Evolutionary conservation across 2,888 invertebrate species (phyloP).

Genomic region (Synergus gifuensis): DNA sequence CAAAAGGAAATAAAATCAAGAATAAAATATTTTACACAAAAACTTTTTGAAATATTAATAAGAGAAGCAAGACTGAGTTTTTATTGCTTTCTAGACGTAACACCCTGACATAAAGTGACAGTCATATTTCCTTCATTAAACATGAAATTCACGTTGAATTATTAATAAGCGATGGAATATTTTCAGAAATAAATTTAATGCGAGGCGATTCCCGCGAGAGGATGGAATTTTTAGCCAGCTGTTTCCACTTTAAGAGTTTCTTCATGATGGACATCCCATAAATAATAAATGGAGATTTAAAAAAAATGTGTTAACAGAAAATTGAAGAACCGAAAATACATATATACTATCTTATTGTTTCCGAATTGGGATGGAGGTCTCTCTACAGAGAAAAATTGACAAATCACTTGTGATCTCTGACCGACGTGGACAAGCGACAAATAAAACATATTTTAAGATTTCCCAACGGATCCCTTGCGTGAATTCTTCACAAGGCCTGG

Average conservation of each 20-base stretch:
- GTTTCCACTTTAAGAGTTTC: constrained; percentile 4
- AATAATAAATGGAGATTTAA: background rate
- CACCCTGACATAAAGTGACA: constrained; percentile 30
- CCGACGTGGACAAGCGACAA: constrained; percentile 59
- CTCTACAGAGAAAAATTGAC: background rate
- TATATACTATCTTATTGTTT: constrained; percentile 45
- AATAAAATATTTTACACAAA: background rate
- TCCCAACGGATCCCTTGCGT: constrained; percentile 68
- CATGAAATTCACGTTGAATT: constrained; percentile 37
- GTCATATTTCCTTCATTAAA: constrained; percentile 38
- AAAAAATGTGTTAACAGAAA: background rate
- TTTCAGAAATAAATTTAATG: constrained; percentile 38
- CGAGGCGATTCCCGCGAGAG: constrained; percentile 3
- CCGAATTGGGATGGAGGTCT: background rate
- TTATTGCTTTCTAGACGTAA: constrained; percentile 17
- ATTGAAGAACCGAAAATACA: background rate
- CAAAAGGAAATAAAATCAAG: background rate
- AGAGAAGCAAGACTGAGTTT: constrained; percentile 17
- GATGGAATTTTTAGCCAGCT: constrained; percentile 9
- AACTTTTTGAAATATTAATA: constrained; percentile 24
- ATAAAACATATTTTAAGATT: constrained; percentile 76
- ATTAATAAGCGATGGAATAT: constrained; percentile 40
- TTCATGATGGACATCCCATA: background rate
- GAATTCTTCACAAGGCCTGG: constrained; percentile 67
- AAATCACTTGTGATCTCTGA: constrained; percentile 66